These are phyloP conservation scores for Diplodus sargus DNA, from an alignment of 2,797 vertebrate genomes.

Conservation along the genomic window DNA sequence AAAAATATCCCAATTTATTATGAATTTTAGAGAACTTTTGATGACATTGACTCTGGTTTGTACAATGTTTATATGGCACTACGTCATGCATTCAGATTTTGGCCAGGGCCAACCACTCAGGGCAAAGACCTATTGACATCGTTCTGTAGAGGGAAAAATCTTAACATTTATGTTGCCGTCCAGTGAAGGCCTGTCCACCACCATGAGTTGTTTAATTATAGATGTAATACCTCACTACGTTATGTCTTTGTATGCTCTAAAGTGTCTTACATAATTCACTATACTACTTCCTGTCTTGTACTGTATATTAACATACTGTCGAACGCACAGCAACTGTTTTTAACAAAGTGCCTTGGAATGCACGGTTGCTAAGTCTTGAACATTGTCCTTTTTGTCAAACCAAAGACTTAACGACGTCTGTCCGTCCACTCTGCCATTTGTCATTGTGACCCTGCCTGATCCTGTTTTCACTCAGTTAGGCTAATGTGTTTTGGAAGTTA, in stretches of 20 bases:
- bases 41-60: neutral
- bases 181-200: constrained; percentile 48
- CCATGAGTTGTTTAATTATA: constrained; percentile 29
- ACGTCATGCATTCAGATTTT: constrained; percentile 40
- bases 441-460: constrained; percentile 57
- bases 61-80: constrained; percentile 3
- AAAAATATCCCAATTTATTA: neutral
- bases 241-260: constrained; percentile 36
- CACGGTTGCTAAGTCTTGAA: constrained; percentile 54
- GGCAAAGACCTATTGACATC: constrained; percentile 26
- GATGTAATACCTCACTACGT: constrained; percentile 55
- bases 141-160: constrained; percentile 27
- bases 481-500: constrained; percentile 38
- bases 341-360: constrained; percentile 79
- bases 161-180: constrained; percentile 48
- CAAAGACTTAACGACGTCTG: constrained; percentile 52
- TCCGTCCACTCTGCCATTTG: constrained; percentile 39
- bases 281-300: constrained; percentile 60
- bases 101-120: neutral
- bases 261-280: constrained; percentile 55
- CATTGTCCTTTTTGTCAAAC: constrained; percentile 33
- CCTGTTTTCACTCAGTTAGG: constrained; percentile 22
- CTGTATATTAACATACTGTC: constrained; percentile 61
- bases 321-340: constrained; percentile 56
- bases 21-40: neutral